phyloP scores from a whole-genome alignment of 2,888 invertebrate genomes.

The Archips xylosteana region DNA sequence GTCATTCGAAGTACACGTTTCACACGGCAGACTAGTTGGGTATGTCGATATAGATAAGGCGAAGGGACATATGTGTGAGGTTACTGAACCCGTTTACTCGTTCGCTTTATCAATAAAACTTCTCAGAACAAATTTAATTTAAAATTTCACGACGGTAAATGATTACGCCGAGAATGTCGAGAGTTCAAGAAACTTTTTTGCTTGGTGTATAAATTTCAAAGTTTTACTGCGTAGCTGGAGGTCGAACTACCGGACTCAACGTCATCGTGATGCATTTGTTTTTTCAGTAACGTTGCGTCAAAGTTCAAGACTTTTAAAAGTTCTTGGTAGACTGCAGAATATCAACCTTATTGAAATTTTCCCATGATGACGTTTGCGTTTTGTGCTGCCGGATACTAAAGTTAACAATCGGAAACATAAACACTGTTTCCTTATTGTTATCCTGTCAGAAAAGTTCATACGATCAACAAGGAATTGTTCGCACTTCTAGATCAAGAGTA shows the following conservation, averaged over 20 bases:
- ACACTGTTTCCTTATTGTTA: too few species aligned
- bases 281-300: not conserved
- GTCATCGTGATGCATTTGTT: slow-evolving; percentile 2
- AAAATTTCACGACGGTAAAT: slow-evolving; percentile 14
- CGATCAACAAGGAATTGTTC: too few species aligned
- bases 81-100: slow-evolving; percentile 19
- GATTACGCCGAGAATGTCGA: slow-evolving; percentile 10
- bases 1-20: slow-evolving; percentile 13
- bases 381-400: too few species aligned
- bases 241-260: slow-evolving; percentile 3
- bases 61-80: slow-evolving; percentile 24
- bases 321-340: not conserved
- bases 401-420: too few species aligned
- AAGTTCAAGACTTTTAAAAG: not conserved
- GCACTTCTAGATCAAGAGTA: too few species aligned
- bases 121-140: slow-evolving; percentile 28
- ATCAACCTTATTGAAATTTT: not conserved
- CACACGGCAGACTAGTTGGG: slow-evolving; percentile 12
- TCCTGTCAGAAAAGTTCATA: too few species aligned
- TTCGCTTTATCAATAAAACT: not conserved
- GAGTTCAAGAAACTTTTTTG: slow-evolving; percentile 12
- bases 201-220: slow-evolving; percentile 17
- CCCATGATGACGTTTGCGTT: not conserved
- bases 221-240: slow-evolving; percentile 13
- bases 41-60: not conserved